These are phyloP conservation scores for Aphaenogaster rudis DNA, from an alignment of 1,140 invertebrate species.

Conservation along the genomic window DNA sequence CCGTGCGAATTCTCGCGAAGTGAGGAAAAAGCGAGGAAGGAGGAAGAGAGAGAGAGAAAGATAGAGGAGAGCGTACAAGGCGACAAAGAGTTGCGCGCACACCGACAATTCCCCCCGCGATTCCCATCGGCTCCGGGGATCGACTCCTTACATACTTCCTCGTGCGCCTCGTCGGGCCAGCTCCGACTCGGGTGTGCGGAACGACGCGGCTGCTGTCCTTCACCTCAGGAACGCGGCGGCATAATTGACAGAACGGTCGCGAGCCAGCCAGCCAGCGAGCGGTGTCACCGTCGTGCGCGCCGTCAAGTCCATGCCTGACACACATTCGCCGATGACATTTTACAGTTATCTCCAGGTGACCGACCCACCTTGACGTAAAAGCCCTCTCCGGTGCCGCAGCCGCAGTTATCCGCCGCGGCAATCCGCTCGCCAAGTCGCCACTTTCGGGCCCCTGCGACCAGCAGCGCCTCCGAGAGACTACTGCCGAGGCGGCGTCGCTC, in stretches of 20 bases:
- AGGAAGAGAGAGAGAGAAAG: neutral
- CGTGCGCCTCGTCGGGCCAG: constrained; percentile 1
- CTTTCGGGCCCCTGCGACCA: neutral
- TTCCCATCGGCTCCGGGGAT: neutral
- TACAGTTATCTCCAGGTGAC: constrained; percentile 84
- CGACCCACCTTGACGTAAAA: constrained; percentile 80
- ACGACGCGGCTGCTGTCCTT: constrained; percentile 21
- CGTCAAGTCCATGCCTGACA: constrained; percentile 79
- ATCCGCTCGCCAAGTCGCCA: neutral
- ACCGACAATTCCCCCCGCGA: neutral
- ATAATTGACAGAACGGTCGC: constrained; percentile 65
- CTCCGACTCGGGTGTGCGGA: neutral
- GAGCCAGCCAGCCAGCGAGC: constrained; percentile 51
- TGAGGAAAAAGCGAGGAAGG: neutral
- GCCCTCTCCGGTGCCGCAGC: constrained; percentile 21
- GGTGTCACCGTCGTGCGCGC: constrained; percentile 64
- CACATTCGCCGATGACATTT: constrained; percentile 83
- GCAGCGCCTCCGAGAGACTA: neutral
- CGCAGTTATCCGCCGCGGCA: neutral
- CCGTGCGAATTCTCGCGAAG: constrained; percentile 1
- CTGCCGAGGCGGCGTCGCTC: neutral
- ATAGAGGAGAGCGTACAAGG: neutral
- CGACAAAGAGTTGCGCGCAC: constrained; percentile 36
- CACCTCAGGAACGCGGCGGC: constrained; percentile 60
- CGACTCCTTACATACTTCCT: constrained; percentile 52